Conservation (phyloP, 2,797 vertebrate genomes). For the Myotis findleyi region DNA sequence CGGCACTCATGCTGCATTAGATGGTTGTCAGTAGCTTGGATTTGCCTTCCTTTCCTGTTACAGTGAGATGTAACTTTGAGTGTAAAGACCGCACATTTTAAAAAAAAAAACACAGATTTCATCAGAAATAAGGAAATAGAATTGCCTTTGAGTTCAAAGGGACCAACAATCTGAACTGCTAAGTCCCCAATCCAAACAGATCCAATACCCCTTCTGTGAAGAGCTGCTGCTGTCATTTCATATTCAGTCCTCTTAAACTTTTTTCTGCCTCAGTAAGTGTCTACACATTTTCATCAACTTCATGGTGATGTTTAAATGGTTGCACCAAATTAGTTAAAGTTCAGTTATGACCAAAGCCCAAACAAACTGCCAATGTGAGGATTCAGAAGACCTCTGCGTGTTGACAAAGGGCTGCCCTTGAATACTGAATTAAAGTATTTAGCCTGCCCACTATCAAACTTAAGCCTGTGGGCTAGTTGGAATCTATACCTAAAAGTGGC, state of each 20-base stretch:
- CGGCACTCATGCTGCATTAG: neutral
- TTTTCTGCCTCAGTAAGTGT: neutral
- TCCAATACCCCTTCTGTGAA: neutral
- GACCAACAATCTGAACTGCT: neutral
- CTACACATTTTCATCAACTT: neutral
- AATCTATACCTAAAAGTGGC: slow-evolving; percentile 5
- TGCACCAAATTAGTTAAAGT: neutral
- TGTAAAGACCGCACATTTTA: neutral
- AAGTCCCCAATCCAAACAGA: neutral
- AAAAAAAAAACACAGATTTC: neutral
- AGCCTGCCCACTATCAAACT: neutral
- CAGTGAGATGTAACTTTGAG: neutral
- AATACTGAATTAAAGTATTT: neutral
- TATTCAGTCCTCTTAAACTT: neutral
- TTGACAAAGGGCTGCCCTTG: neutral
- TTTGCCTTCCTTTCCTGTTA: neutral
- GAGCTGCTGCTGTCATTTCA: neutral
- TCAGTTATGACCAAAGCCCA: neutral
- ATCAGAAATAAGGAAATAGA: neutral
- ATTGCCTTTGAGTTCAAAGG: neutral
- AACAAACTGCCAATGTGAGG: neutral
- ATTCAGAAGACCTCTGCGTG: neutral
- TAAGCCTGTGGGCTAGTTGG: neutral
- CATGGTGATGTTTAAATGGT: neutral
- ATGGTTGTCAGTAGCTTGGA: neutral